phyloP scores from a whole-genome alignment of 2,888 invertebrate species.

The Cheilosia vulpina region DNA sequence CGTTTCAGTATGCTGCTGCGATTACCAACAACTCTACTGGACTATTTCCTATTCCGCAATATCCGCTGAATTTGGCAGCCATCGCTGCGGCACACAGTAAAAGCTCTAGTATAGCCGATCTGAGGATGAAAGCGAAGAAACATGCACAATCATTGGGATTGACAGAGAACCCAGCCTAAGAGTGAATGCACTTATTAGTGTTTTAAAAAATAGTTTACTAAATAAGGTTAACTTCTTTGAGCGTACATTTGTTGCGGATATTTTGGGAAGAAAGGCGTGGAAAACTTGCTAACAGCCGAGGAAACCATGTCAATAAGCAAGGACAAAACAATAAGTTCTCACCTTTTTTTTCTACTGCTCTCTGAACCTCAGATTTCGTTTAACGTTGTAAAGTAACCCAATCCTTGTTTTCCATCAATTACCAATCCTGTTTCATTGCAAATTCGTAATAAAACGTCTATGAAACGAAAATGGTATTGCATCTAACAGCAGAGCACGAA shows the following conservation, averaged over 20 bases:
- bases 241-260: conserved; percentile 31
- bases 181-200: neutral
- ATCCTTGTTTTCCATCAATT: neutral
- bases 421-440: neutral
- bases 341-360: neutral
- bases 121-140: conserved; percentile 95
- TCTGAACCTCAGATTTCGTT: neutral
- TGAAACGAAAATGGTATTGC: too few relatives aligned
- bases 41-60: conserved; percentile 88
- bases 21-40: conserved; percentile 84
- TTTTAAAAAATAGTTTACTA: conserved; percentile 12
- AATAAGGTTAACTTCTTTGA: conserved; percentile 12
- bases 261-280: neutral
- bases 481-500: too few relatives aligned
- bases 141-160: conserved; percentile 93
- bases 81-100: conserved; percentile 92
- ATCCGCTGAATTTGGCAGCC: conserved; percentile 91
- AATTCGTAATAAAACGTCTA: neutral
- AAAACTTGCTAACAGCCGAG: too few relatives aligned
- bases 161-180: conserved; percentile 78
- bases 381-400: neutral
- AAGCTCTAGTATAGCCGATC: conserved; percentile 96
- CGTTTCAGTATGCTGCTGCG: conserved; percentile 86
- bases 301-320: neutral
- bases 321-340: neutral